Evolutionary conservation across 1,140 invertebrate genomes (phyloP).

Genomic region (Pogonomyrmex californicus): DNA sequence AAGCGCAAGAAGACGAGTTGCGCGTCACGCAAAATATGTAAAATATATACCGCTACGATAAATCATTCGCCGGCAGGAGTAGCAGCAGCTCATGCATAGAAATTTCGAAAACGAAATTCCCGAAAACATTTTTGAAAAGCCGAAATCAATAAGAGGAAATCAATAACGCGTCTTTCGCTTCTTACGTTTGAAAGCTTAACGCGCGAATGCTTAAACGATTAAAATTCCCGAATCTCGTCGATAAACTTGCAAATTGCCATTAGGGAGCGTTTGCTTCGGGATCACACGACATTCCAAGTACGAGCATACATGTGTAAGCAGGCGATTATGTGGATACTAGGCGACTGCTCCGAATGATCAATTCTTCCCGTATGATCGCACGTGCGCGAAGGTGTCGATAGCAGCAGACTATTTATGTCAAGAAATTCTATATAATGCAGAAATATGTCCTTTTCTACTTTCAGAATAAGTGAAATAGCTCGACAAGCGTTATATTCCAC

Average conservation of each 20-base stretch:
- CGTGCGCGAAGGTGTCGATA: not conserved
- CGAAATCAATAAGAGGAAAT: not conserved
- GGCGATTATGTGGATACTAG: not conserved
- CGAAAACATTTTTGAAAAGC: not conserved
- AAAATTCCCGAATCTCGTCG: not conserved
- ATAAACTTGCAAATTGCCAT: slow-evolving; percentile 3
- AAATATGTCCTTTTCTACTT: not conserved
- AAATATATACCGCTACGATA: not conserved
- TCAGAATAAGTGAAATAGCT: not conserved
- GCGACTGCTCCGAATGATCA: slow-evolving; percentile 5
- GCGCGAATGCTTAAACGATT: slow-evolving; percentile 24
- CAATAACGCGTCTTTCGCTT: not conserved
- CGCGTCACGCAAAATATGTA: not conserved
- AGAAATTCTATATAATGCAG: not conserved
- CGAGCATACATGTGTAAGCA: not conserved
- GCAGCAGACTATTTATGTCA: not conserved
- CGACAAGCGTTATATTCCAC: not conserved
- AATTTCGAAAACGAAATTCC: not conserved
- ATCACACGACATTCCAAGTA: not conserved
- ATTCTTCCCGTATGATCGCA: not conserved
- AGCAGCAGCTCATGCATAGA: not conserved
- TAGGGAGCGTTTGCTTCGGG: not conserved
- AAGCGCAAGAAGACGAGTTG: not conserved
- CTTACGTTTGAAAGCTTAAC: slow-evolving; percentile 8
- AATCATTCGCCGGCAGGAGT: not conserved